These are phyloP conservation scores for Hydractinia echinata DNA, from an alignment of 30 jellyfish, hydroid and myxozoan genomes.

Conservation along the genomic window DNA sequence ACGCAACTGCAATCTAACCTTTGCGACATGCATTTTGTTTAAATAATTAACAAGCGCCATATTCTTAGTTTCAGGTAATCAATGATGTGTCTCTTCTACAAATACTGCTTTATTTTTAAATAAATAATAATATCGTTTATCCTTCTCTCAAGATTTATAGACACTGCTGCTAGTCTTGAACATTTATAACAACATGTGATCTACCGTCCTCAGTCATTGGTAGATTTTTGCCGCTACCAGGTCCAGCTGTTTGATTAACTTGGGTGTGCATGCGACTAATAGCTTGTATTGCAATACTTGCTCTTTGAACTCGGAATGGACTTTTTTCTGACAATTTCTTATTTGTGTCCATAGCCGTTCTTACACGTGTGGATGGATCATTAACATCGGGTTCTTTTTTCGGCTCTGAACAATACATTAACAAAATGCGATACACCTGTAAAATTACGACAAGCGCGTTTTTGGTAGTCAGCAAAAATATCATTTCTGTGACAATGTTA, in stretches of 20 bases:
- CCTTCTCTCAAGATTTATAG: too few relatives aligned
- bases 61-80: too few relatives aligned
- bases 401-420: constrained; percentile 87
- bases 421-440: constrained; percentile 85
- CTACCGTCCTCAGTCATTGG: too few relatives aligned
- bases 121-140: too few relatives aligned
- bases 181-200: too few relatives aligned
- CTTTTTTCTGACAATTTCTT: constrained; percentile 30
- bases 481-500: constrained; percentile 76
- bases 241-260: background rate
- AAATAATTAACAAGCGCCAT: too few relatives aligned
- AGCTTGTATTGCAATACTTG: constrained; percentile 91
- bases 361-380: constrained; percentile 85
- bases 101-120: too few relatives aligned
- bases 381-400: constrained; percentile 62
- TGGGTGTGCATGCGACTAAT: constrained; percentile 89
- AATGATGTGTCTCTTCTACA: too few relatives aligned
- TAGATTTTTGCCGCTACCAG: too few relatives aligned
- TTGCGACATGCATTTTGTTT: too few relatives aligned
- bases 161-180: too few relatives aligned
- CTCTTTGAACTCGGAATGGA: constrained; percentile 41
- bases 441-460: constrained; percentile 91
- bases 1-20: too few relatives aligned
- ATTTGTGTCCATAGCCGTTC: constrained; percentile 72
- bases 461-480: constrained; percentile 64